Evolutionary conservation across 2,797 vertebrate genomes (phyloP).

Genomic region (Myiothlypis coronata): DNA sequence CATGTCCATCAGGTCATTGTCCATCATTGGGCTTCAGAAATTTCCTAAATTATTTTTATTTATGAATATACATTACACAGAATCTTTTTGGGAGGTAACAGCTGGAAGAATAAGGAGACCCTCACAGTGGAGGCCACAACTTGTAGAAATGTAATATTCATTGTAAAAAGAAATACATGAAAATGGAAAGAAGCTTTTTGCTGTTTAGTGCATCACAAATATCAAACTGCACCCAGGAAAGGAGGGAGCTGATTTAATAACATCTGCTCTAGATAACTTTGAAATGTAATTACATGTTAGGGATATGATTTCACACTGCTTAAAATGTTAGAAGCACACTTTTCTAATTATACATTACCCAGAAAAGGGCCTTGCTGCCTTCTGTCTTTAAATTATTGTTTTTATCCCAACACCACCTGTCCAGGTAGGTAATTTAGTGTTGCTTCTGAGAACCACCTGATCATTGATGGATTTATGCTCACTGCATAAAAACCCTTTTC

Average conservation of each 20-base stretch:
- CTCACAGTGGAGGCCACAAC: background rate
- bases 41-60: background rate
- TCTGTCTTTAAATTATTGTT: background rate
- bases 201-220: background rate
- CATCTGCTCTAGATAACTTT: constrained; percentile 4
- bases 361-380: background rate
- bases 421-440: background rate
- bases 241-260: background rate
- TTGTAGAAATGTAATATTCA: background rate
- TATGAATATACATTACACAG: background rate
- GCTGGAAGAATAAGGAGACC: background rate
- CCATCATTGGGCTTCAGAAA: background rate
- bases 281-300: background rate
- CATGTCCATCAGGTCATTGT: rapidly evolving
- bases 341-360: background rate
- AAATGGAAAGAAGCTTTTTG: background rate
- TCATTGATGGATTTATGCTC: background rate
- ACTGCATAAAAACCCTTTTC: background rate
- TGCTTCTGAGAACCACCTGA: background rate
- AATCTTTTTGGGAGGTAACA: background rate
- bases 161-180: background rate
- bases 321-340: background rate
- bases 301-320: background rate
- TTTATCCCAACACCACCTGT: background rate
- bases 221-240: background rate